Evolutionary conservation across 2,888 invertebrate species (phyloP).

Genomic region (Zygogramma bicolorata): DNA sequence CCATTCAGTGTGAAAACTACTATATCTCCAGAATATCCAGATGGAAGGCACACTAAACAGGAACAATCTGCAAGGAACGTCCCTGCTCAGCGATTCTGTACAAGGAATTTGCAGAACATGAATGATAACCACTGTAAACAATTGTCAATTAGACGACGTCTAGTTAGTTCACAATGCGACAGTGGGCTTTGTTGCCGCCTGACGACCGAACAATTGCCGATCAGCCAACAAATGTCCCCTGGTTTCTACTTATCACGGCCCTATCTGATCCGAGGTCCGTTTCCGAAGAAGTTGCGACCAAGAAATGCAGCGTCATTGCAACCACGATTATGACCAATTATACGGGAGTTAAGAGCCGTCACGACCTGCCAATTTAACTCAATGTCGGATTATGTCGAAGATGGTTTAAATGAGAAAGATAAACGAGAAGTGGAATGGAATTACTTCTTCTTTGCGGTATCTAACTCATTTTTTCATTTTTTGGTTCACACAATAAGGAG

Average conservation of each 20-base stretch:
- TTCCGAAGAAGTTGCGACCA: constrained; percentile 43
- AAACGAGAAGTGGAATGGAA: background rate
- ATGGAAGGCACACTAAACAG: background rate
- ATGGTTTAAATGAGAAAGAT: constrained; percentile 7
- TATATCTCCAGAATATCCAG: no score
- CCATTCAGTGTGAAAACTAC: no score
- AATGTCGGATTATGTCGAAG: constrained; percentile 31
- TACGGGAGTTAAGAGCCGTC: constrained; percentile 54
- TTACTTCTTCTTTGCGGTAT: background rate
- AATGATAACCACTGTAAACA: constrained; percentile 67
- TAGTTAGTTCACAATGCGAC: constrained; percentile 65
- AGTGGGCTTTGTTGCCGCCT: constrained; percentile 63
- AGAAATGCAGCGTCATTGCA: constrained; percentile 11
- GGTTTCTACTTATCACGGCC: constrained; percentile 61
- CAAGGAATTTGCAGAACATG: constrained; percentile 66
- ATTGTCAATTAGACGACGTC: constrained; percentile 67
- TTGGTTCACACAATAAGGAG: no score
- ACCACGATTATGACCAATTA: constrained; percentile 53
- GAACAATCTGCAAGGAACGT: constrained; percentile 9
- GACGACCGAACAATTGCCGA: constrained; percentile 63
- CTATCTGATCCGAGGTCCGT: constrained; percentile 53
- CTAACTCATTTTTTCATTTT: no score
- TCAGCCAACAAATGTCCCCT: constrained; percentile 62
- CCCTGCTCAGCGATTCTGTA: constrained; percentile 59
- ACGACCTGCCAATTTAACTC: constrained; percentile 51